phyloP scores from a whole-genome alignment of 2,888 invertebrate genomes.

The Pecten maximus region DNA sequence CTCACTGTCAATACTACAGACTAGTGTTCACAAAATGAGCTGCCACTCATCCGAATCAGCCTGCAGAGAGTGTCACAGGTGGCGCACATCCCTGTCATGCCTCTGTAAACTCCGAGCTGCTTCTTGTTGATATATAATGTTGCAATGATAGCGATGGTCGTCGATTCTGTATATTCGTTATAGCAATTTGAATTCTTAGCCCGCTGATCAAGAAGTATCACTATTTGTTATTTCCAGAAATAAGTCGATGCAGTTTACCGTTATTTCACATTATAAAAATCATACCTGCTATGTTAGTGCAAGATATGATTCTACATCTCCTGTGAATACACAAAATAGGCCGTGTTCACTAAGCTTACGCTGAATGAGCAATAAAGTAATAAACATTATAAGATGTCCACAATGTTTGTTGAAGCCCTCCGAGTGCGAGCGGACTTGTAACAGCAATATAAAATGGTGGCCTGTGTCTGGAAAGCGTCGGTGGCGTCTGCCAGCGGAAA shows the following conservation, averaged over 20 bases:
- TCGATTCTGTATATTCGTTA: background rate
- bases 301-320: background rate
- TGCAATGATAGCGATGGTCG: background rate
- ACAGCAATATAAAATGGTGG: background rate
- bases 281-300: background rate
- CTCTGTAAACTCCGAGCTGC: background rate
- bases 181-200: too few relatives aligned
- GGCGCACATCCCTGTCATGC: background rate
- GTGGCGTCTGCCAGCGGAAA: background rate
- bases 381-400: background rate
- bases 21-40: background rate
- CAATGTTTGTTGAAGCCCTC: background rate
- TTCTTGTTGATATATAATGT: background rate
- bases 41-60: background rate
- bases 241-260: background rate
- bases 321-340: background rate
- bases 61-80: background rate
- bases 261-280: background rate
- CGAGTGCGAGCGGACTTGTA: background rate
- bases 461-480: background rate
- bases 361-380: background rate
- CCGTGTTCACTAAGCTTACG: background rate
- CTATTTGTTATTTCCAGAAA: too few relatives aligned
- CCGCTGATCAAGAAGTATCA: too few relatives aligned
- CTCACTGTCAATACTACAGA: background rate